These are phyloP conservation scores for Darwinula stevensoni DNA, from an alignment of 2,888 invertebrate genomes.

Conservation along the genomic window DNA sequence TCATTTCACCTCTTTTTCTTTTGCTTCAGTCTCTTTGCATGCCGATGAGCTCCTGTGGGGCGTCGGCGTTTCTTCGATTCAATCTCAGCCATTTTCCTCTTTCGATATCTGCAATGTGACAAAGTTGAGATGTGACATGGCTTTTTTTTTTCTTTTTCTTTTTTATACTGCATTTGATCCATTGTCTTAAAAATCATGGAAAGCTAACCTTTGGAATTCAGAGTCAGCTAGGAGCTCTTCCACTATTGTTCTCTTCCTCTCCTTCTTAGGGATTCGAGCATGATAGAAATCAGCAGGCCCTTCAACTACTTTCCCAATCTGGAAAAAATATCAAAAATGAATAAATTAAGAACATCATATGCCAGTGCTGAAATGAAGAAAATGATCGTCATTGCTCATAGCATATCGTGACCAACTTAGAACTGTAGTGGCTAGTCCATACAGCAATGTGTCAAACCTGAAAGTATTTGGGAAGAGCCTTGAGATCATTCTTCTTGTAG, in stretches of 20 bases:
- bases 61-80: not conserved
- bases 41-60: slow-evolving; percentile 28
- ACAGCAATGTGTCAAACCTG: no score
- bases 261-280: slow-evolving; percentile 48
- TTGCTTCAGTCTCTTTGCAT: slow-evolving; percentile 38
- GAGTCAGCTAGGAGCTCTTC: slow-evolving; percentile 76
- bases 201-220: slow-evolving; percentile 23
- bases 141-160: not conserved
- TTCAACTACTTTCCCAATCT: slow-evolving; percentile 31
- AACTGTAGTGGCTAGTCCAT: no score
- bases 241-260: slow-evolving; percentile 61
- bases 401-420: no score
- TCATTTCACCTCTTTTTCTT: slow-evolving; percentile 21
- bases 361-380: no score
- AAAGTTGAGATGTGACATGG: not conserved
- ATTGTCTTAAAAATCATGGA: not conserved
- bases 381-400: no score
- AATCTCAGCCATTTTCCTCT: slow-evolving; percentile 10
- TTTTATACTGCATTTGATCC: not conserved
- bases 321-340: slow-evolving; percentile 9
- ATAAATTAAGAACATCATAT: not conserved
- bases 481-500: slow-evolving; percentile 71
- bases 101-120: slow-evolving; percentile 7
- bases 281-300: slow-evolving; percentile 58
- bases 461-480: slow-evolving; percentile 69